Conservation (phyloP, 2,113 vertebrate species). For the Heterotilapia buettikoferi region DNA sequence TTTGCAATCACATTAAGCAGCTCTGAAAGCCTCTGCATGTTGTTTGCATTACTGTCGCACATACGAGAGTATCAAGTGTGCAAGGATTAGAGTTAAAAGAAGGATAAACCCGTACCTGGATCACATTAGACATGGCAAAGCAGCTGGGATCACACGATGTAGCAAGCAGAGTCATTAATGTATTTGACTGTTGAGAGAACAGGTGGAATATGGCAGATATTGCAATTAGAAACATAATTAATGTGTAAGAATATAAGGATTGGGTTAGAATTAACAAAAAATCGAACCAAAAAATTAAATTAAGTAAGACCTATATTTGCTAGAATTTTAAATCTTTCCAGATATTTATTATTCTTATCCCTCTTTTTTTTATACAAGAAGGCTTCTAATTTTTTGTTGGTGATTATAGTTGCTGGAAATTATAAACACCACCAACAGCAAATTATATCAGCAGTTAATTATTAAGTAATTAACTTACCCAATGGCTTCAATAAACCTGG, state of each 20-base stretch:
- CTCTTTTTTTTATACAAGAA: background rate
- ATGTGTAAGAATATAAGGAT: background rate
- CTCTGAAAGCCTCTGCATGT: slow-evolving; percentile 28
- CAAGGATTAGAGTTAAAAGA: slow-evolving; percentile 51
- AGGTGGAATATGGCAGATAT: slow-evolving; percentile 10
- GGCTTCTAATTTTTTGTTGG: background rate
- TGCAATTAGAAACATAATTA: background rate
- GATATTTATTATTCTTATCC: background rate
- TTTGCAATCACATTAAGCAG: slow-evolving; percentile 49
- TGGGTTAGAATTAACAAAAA: background rate
- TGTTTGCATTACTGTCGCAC: slow-evolving; percentile 54
- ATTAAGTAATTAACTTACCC: background rate
- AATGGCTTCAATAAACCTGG: background rate
- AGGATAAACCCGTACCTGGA: slow-evolving; percentile 50
- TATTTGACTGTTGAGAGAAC: slow-evolving; percentile 4
- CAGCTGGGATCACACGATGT: slow-evolving; percentile 17
- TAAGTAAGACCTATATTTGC: background rate
- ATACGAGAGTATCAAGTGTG: slow-evolving; percentile 38
- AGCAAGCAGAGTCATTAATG: slow-evolving; percentile 8
- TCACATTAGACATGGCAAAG: slow-evolving; percentile 43
- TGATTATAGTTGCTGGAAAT: background rate
- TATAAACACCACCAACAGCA: background rate
- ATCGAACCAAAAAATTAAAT: accelerated
- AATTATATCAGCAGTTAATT: background rate
- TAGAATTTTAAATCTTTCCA: background rate